A percentile compares a stretch with the other conserved stretches of the same genome.
Evolutionary conservation across 2,888 invertebrate genomes (phyloP).

Genomic region (Ischnus inquisitorius): DNA sequence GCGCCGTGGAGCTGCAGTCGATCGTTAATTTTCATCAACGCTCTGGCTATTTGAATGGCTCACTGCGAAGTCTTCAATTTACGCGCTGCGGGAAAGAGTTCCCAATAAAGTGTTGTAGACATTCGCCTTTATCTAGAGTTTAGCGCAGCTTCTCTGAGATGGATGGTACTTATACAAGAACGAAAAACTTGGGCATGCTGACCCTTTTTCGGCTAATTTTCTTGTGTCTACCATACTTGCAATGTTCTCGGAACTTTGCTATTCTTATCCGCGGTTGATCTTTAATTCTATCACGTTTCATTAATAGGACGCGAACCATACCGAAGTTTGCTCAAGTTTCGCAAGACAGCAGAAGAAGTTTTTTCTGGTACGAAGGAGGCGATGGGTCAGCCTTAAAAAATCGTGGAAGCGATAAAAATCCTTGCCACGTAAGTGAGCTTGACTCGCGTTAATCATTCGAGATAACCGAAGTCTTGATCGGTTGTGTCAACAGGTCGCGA

Average conservation of each 20-base stretch:
- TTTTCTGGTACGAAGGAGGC: neutral
- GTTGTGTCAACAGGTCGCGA: slow-evolving; percentile 45
- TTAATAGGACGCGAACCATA: neutral
- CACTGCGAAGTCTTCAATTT: slow-evolving; percentile 20
- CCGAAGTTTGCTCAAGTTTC: neutral
- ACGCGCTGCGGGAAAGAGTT: slow-evolving; percentile 6
- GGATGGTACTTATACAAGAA: neutral
- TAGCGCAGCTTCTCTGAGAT: neutral
- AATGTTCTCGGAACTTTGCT: neutral
- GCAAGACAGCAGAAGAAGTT: neutral
- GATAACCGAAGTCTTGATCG: neutral
- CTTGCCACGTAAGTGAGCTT: neutral
- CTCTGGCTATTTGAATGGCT: slow-evolving; percentile 31
- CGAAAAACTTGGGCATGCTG: too few relatives aligned
- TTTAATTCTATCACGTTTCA: neutral
- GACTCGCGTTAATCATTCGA: neutral
- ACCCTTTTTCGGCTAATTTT: too few relatives aligned
- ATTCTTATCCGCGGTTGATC: neutral
- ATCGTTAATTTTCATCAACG: slow-evolving; percentile 48
- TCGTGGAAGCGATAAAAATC: neutral
- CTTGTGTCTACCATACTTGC: neutral
- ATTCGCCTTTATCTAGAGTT: neutral
- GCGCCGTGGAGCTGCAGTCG: slow-evolving; percentile 22
- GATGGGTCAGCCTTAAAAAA: neutral
- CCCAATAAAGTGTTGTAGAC: slow-evolving; percentile 5